Evolutionary conservation across 2,888 invertebrate genomes (phyloP).

Genomic region (Cephus pygmeus): DNA sequence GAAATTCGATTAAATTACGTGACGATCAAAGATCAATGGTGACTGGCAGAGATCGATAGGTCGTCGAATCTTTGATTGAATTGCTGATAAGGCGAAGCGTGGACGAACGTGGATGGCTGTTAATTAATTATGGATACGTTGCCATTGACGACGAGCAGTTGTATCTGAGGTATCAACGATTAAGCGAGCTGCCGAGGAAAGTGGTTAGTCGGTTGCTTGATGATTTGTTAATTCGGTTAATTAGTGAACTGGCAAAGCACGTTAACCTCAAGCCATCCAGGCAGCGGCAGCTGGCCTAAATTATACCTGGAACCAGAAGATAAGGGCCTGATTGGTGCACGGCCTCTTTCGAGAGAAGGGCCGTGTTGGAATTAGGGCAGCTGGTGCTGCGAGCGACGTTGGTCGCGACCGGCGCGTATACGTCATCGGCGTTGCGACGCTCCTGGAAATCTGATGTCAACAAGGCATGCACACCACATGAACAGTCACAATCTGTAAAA

Average conservation of each 20-base stretch:
- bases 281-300: conserved; percentile 51
- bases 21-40: neutral
- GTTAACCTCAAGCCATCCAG: conserved; percentile 24
- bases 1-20: neutral
- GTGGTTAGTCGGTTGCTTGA: conserved; percentile 16
- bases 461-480: conserved; percentile 65
- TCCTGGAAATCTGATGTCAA: conserved; percentile 66
- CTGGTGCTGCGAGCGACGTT: conserved; percentile 60
- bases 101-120: neutral
- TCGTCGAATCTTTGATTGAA: neutral
- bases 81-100: neutral
- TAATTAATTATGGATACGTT: neutral
- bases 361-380: conserved; percentile 63
- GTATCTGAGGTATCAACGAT: neutral
- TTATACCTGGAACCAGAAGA: conserved; percentile 71
- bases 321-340: conserved; percentile 70
- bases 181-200: neutral
- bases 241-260: conserved; percentile 22
- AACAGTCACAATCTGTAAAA: conserved; percentile 63
- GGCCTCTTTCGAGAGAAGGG: conserved; percentile 62
- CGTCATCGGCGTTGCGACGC: conserved; percentile 51
- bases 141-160: neutral
- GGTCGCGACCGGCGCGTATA: conserved; percentile 46
- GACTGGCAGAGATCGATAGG: neutral
- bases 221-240: neutral